Conservation (phyloP, 1,140 invertebrate species). For the Bradynema listronoti region DNA sequence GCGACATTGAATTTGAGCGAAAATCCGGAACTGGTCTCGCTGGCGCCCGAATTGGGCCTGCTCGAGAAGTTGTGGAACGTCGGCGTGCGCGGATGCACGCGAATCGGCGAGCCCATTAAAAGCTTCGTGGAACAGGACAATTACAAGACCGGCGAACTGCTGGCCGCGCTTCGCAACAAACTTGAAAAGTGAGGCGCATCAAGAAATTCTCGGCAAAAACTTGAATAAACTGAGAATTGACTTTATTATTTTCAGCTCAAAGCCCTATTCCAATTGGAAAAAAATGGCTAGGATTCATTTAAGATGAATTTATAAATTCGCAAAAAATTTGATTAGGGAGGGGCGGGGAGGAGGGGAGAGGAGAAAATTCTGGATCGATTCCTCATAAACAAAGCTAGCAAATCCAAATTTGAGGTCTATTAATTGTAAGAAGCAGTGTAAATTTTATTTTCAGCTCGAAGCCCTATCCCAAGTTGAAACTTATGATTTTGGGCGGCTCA, state of each 20-base stretch:
- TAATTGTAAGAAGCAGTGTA: not conserved
- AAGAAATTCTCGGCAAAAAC: too few relatives aligned
- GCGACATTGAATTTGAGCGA: constrained; percentile 88
- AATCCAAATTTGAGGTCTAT: not conserved
- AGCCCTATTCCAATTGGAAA: too few relatives aligned
- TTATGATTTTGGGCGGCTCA: constrained; percentile 93
- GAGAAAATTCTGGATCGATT: not conserved
- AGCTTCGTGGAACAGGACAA: constrained; percentile 85
- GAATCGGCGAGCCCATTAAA: constrained; percentile 72
- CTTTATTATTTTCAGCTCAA: too few relatives aligned
- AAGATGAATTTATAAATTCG: too few relatives aligned
- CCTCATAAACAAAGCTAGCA: not conserved
- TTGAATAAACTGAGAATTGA: too few relatives aligned
- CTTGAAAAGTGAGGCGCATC: constrained; percentile 64
- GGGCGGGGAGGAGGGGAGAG: too few relatives aligned
- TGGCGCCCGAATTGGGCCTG: constrained; percentile 88
- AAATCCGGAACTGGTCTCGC: constrained; percentile 74
- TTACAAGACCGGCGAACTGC: constrained; percentile 89
- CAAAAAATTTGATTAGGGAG: too few relatives aligned
- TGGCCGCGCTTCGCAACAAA: constrained; percentile 79
- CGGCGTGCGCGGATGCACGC: constrained; percentile 78
- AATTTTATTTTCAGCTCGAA: constrained; percentile 68
- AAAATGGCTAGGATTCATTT: too few relatives aligned
- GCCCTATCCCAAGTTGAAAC: constrained; percentile 87
- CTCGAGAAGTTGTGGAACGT: constrained; percentile 88